Conservation (phyloP, 1,140 invertebrate genomes). For the Cherax quadricarinatus region DNA sequence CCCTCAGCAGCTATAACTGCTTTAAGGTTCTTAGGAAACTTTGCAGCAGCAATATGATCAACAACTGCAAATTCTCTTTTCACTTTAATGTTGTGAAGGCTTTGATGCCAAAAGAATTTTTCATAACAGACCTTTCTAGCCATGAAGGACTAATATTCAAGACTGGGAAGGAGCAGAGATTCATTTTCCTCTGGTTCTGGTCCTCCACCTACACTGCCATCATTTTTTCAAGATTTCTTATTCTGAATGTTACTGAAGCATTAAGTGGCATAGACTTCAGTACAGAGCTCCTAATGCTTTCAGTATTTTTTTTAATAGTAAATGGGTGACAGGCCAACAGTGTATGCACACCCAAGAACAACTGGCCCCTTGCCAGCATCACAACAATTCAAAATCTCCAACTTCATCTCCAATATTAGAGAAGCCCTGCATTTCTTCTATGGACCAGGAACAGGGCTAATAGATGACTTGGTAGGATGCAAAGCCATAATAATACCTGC, state of each 20-base stretch:
- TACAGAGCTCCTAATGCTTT: background rate
- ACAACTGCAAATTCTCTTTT: background rate
- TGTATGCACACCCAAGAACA: background rate
- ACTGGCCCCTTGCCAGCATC: too few relatives aligned
- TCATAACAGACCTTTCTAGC: background rate
- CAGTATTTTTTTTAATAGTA: background rate
- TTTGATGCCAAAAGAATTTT: background rate
- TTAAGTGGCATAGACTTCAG: background rate
- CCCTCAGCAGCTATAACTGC: background rate
- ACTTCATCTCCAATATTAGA: background rate
- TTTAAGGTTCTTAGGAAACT: background rate
- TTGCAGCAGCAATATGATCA: background rate
- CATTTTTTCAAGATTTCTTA: background rate
- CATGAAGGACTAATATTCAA: background rate
- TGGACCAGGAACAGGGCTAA: too few relatives aligned
- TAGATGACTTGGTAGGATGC: too few relatives aligned
- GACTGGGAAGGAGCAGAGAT: too few relatives aligned
- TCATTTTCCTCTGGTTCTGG: background rate
- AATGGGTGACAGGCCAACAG: background rate
- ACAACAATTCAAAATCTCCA: constrained; percentile 3
- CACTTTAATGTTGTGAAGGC: background rate
- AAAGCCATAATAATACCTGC: too few relatives aligned
- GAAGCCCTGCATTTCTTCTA: too few relatives aligned
- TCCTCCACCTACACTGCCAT: background rate
- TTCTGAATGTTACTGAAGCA: background rate